phyloP scores from a whole-genome alignment of 2,888 invertebrate genomes.

The Choreutis nemorana region DNA sequence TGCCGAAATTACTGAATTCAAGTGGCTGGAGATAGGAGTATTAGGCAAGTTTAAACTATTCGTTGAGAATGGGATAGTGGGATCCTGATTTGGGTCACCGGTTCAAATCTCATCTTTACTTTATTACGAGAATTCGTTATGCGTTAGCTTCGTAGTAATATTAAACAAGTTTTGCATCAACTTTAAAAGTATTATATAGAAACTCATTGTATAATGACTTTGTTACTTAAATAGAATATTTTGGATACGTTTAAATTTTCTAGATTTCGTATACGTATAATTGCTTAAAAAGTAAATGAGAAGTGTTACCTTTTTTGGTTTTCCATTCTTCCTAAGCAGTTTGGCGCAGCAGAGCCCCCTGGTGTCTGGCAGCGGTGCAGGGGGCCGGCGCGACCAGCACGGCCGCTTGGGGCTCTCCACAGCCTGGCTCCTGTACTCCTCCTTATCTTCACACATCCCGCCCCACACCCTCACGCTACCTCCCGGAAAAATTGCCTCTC shows the following conservation, averaged over 20 bases:
- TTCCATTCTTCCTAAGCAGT: conserved; percentile 81
- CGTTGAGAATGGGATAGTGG: no score
- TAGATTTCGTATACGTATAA: background rate
- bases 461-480: conserved; percentile 34
- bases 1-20: conserved; percentile 8
- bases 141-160: no score
- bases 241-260: no score
- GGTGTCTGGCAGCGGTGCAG: conserved; percentile 71
- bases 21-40: conserved; percentile 9
- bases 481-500: conserved; percentile 43
- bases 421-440: conserved; percentile 48
- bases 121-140: no score
- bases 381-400: conserved; percentile 50
- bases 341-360: conserved; percentile 85
- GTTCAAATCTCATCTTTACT: no score
- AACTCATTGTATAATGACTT: no score
- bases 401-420: conserved; percentile 39
- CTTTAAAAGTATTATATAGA: no score
- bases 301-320: conserved; percentile 82
- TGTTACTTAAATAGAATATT: no score
- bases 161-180: no score
- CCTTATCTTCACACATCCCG: conserved; percentile 58
- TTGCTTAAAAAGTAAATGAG: no score
- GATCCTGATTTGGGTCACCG: no score
- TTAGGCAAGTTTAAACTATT: no score